These are phyloP conservation scores for Tribolium freemani DNA, from an alignment of 2,888 invertebrate genomes.

Conservation along the genomic window DNA sequence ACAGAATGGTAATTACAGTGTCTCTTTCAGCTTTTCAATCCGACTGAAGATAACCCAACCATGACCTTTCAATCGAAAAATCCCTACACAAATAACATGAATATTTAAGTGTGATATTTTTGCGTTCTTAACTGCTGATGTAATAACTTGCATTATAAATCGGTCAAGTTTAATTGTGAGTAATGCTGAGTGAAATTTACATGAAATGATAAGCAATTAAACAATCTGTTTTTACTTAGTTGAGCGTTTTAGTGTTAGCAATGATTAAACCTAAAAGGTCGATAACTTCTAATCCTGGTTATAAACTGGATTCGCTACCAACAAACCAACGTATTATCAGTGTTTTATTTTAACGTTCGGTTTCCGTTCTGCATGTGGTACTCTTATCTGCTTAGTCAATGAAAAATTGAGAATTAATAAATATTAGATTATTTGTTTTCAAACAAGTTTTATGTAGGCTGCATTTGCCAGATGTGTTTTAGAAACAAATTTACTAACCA, in stretches of 20 bases:
- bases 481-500: constrained; percentile 10
- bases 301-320: constrained; percentile 4
- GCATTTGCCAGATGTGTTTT: constrained; percentile 30
- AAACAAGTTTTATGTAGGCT: constrained; percentile 7
- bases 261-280: constrained; percentile 19
- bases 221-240: constrained; percentile 2
- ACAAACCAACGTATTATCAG: constrained; percentile 9
- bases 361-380: constrained; percentile 14
- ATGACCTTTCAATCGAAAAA: background rate
- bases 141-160: background rate
- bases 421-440: background rate
- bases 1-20: background rate
- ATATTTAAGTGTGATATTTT: background rate
- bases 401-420: background rate
- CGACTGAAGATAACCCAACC: background rate
- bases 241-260: background rate
- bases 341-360: constrained; percentile 21
- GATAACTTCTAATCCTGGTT: constrained; percentile 22
- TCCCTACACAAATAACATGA: background rate
- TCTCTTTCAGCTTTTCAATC: background rate
- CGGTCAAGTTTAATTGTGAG: constrained; percentile 22
- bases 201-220: constrained; percentile 11
- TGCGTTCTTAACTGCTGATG: background rate
- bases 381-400: background rate
- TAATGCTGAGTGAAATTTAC: constrained; percentile 19